Base-by-base conservation (phyloP, 2,113 vertebrate genomes). In the Macheiramphus alcinus region DNA sequence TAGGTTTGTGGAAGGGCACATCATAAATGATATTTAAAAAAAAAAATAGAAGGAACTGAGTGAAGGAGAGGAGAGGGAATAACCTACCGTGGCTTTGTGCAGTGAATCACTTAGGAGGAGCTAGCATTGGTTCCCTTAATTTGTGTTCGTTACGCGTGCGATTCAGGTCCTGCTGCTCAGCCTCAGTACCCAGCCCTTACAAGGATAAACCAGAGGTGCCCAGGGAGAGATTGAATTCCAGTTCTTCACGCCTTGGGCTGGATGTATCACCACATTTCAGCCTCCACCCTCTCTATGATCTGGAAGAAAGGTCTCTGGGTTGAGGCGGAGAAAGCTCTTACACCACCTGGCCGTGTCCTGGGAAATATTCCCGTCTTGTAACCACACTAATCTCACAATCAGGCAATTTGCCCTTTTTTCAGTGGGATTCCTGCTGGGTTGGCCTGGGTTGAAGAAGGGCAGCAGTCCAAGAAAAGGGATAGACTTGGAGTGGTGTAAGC, bases 351-450 rank as follows among this genome's bases (percentile, higher is more conserved):
- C 18, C 6, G 0, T 20, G 31, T 11, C n/a, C 7, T 21, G 43
- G 63, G 56, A 25, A 38, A 82, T 40, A 6, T 10, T 71, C 43
- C 63, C 11, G 3, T 52, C 19, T 29, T 25, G 15, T 17, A 38
- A n/a, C 32, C 32, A 2, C 36, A 1, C 5, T 20, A 14, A 40
- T 14, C 18, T 42, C 73, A 12, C 22, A 27, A 1, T 38, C 1
- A 1, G 48, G 34, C 27, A 40, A 13, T 40, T 58, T 34, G 11
- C 50, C 79, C 34, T 50, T 42, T 42, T 42, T 31, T 19, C 7
- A 7, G 13, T 70, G 50, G 32, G 34, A 13, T 58, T 75, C 38
- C 14, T 38, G 19, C 47, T 22, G 16, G 6, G 12, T 53, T 53
- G 52, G 19, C 25, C 20, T 40, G 56, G 29, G 4, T 34, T 16